Base-by-base conservation (phyloP, 2,797 vertebrate genomes). In the Ctenochaetus hawaiiensis region DNA sequence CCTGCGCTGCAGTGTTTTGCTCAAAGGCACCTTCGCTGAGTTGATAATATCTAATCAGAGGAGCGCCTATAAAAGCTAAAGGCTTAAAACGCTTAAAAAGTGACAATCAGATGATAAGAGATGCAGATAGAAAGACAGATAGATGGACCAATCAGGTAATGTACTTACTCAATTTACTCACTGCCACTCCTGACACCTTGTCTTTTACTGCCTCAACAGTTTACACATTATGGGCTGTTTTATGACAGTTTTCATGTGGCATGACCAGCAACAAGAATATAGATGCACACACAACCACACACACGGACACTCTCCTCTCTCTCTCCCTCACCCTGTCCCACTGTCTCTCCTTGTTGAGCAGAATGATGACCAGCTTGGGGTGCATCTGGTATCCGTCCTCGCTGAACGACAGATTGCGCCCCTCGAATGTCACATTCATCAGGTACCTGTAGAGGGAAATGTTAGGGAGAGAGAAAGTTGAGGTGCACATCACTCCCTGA, bases 361-460 rank as follows among this genome's bases (percentile, higher is more conserved):
- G 96, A 90, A 99, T 98, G 93, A 99, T 97, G 91, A 99, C 98
- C 92, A 99, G 92, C 87, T 99, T 99, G 13, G 98, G 98, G 81
- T 99, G 97, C 97, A 99, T 98, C 95, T 99, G 98, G 91, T 99
- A 98, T 82, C 98, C 98, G 0, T 99, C 96, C 84, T 99, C 97
- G 58, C 98, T 99, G 87, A 99, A 99, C 0, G 98, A 99, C 86
- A 99, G 95, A 91, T 99, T 99, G 75, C 98, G 96, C 48, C 98
- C 98, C 91, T 99, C 98, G 91, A 99, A 99, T 57, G 98, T 99
- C 86, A 99, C 98, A 79, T 99, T 96, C 95, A 95, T 95, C 89
- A 99, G 94, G 91, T 98, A 99, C 94, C 98, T 99, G 90, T 30
- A 71, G 18, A 72, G 26, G 45, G 57, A 78, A 75, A 72, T 57